These are phyloP conservation scores for Catalaphyllia jardinei DNA, from an alignment of 64 coral and sea anemone species.

Conservation along the genomic window DNA sequence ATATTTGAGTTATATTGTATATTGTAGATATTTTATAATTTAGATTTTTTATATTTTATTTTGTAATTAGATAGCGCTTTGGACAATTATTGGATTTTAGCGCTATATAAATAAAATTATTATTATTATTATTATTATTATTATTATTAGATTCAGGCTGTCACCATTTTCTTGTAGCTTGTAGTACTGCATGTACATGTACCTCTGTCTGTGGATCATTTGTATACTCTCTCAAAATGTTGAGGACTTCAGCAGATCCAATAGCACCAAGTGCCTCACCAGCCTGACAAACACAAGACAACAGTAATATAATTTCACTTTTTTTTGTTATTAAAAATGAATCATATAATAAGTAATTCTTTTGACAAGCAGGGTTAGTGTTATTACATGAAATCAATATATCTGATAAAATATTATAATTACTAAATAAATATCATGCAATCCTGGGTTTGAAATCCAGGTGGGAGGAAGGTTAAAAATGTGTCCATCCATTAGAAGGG, in stretches of 20 bases:
- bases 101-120: too few species aligned
- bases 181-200: background rate
- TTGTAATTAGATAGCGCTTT: too few species aligned
- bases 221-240: slow-evolving; percentile 61
- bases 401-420: background rate
- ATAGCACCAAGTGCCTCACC: slow-evolving; percentile 96
- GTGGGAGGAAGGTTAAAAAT: background rate
- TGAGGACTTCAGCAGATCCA: slow-evolving; percentile 72
- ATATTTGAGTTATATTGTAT: too few species aligned
- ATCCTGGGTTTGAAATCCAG: background rate
- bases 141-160: background rate
- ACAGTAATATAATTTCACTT: background rate
- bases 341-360: too few species aligned
- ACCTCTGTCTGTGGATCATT: slow-evolving; percentile 83
- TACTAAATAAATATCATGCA: background rate
- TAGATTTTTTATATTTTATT: too few species aligned
- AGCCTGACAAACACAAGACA: slow-evolving; percentile 54
- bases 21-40: too few species aligned
- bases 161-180: too few species aligned
- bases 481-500: too few species aligned
- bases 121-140: too few species aligned
- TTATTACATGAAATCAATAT: background rate
- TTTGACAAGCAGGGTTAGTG: background rate
- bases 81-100: too few species aligned
- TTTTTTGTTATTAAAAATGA: too few species aligned